A percentile compares a stretch with the other conserved stretches of the same genome.
phyloP scores from a whole-genome alignment of 2,797 vertebrate species.

The Alectoris magna region DNA sequence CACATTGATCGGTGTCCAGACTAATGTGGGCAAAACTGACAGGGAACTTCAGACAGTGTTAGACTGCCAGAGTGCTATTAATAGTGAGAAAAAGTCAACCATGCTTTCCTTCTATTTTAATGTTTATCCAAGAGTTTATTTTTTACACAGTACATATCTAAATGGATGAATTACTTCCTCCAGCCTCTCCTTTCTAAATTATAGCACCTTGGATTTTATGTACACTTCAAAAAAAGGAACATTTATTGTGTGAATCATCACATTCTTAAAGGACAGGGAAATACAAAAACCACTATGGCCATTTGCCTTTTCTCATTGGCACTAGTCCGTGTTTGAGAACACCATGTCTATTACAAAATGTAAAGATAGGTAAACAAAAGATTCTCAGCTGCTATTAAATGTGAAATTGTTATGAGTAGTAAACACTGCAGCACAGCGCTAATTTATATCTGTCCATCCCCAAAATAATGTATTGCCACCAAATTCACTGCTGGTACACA shows the following conservation, averaged over 20 bases:
- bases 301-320: constrained; percentile 34
- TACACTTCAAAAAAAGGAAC: background rate
- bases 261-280: background rate
- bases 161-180: background rate
- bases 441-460: background rate
- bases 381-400: background rate
- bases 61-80: background rate
- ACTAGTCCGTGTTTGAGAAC: background rate
- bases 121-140: background rate
- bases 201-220: background rate
- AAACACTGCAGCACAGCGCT: background rate
- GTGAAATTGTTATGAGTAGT: background rate
- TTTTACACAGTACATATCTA: background rate
- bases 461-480: background rate
- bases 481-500: background rate
- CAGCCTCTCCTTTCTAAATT: background rate
- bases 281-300: background rate
- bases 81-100: background rate
- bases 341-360: background rate
- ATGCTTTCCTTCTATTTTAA: background rate
- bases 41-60: background rate
- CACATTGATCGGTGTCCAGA: background rate
- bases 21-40: background rate
- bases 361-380: background rate
- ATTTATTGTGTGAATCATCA: background rate